phyloP scores from a whole-genome alignment of 2,888 invertebrate genomes.

The Copidosoma aretas region DNA sequence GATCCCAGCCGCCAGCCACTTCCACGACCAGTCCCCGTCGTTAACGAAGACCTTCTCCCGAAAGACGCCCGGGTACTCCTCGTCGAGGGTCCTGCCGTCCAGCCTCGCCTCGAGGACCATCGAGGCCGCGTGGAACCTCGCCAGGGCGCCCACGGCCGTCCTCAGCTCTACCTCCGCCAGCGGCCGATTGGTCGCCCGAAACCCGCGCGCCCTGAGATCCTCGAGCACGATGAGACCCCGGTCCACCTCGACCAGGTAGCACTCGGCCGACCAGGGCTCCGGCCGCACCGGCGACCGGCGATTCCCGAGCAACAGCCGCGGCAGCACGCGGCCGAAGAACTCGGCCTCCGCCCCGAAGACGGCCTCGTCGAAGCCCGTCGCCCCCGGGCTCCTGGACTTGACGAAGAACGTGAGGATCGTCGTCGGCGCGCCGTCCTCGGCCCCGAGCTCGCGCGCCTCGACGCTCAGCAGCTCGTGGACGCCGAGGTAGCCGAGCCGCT shows the following conservation, averaged over 20 bases:
- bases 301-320: neutral
- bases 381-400: neutral
- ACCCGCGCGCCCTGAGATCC: conserved; percentile 5
- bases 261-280: conserved; percentile 14
- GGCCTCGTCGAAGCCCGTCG: conserved; percentile 3
- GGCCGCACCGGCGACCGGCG: too few relatives aligned
- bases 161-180: conserved; percentile 39
- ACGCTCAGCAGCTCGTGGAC: conserved; percentile 14
- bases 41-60: neutral
- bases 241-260: conserved; percentile 13
- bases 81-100: neutral
- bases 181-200: neutral
- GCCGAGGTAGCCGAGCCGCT: conserved; percentile 23
- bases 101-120: conserved; percentile 45
- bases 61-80: conserved; percentile 6
- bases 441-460: neutral
- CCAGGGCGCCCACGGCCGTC: conserved; percentile 47
- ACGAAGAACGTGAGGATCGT: conserved; percentile 18
- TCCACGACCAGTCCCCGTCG: neutral
- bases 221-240: conserved; percentile 14
- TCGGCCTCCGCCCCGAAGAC: conserved; percentile 12
- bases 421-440: neutral
- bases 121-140: conserved; percentile 52
- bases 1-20: conserved; percentile 20
- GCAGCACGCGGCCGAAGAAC: conserved; percentile 8